Percentiles rank a stretch among this genome's conserved stretches.
Evolutionary conservation across 2,888 invertebrate species (phyloP).

Genomic region (Pterobdella sp.): DNA sequence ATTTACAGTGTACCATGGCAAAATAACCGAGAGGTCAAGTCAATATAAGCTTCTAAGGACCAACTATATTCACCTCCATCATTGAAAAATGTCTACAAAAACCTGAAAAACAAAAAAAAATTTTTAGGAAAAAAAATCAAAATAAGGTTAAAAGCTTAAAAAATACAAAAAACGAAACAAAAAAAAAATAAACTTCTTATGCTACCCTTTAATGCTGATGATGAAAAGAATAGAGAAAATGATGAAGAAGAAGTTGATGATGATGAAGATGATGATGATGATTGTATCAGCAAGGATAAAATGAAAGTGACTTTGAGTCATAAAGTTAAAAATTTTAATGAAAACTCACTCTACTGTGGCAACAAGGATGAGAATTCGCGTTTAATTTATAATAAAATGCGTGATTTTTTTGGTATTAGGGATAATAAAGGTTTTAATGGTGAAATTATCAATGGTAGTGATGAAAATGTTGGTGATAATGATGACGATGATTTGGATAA

Average conservation of each 20-base stretch:
- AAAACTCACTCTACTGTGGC: neutral
- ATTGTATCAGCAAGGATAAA: neutral
- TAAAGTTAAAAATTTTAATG: neutral
- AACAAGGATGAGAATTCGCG: neutral
- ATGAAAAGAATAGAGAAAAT: neutral
- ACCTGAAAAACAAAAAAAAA: too few relatives aligned
- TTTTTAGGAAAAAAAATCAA: too few relatives aligned
- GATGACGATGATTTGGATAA: slow-evolving; percentile 13
- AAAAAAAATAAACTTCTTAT: too few relatives aligned
- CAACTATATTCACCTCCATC: too few relatives aligned
- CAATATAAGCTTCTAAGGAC: too few relatives aligned
- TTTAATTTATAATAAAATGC: neutral
- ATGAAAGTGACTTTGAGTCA: neutral
- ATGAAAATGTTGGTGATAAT: slow-evolving; percentile 9
- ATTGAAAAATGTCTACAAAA: too few relatives aligned
- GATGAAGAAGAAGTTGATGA: slow-evolving; percentile 16
- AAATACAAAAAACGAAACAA: too few relatives aligned
- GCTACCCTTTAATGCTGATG: slow-evolving; percentile 17
- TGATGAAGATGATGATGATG: neutral
- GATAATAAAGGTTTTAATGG: neutral
- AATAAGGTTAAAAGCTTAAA: too few relatives aligned
- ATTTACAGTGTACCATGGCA: too few relatives aligned
- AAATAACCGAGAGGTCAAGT: too few relatives aligned
- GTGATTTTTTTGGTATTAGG: neutral
- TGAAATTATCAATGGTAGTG: slow-evolving; percentile 6